Conservation (phyloP, 2,797 vertebrate genomes). For the Geotria australis region DNA sequence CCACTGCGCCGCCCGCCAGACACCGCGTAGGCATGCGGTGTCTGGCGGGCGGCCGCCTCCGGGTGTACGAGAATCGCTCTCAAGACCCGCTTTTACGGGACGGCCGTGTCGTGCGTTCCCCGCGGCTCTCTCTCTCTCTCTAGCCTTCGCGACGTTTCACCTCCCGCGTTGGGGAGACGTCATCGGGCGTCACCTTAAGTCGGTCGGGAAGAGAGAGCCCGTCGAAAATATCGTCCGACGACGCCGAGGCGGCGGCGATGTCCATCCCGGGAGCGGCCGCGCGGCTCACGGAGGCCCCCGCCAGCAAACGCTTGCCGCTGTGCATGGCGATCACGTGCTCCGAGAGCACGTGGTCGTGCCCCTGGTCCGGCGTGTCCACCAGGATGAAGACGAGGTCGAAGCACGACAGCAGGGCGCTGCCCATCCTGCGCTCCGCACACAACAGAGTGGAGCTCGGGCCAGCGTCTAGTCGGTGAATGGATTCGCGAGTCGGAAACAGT, state of each 20-base stretch:
- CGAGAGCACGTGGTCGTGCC: slow-evolving; percentile 57
- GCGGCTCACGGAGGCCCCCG: background rate
- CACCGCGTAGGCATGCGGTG: too few species aligned
- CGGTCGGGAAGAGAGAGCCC: background rate
- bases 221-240: background rate
- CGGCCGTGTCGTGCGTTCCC: too few species aligned
- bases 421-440: slow-evolving; percentile 30
- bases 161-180: too few species aligned
- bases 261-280: background rate
- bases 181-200: background rate
- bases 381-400: slow-evolving; percentile 90
- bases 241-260: background rate
- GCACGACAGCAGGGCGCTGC: slow-evolving; percentile 62
- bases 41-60: too few species aligned
- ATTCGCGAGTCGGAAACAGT: too few species aligned
- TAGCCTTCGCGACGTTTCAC: too few species aligned
- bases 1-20: too few species aligned
- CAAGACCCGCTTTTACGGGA: too few species aligned
- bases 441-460: too few species aligned
- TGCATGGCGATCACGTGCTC: slow-evolving; percentile 64
- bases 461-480: too few species aligned
- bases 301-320: background rate
- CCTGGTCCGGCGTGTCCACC: slow-evolving; percentile 71
- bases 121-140: too few species aligned
- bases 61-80: too few species aligned